A percentile compares a stretch with the other conserved stretches of the same genome.
phyloP scores from a whole-genome alignment of 2,113 vertebrate species.

The Larimichthys polyactis region DNA sequence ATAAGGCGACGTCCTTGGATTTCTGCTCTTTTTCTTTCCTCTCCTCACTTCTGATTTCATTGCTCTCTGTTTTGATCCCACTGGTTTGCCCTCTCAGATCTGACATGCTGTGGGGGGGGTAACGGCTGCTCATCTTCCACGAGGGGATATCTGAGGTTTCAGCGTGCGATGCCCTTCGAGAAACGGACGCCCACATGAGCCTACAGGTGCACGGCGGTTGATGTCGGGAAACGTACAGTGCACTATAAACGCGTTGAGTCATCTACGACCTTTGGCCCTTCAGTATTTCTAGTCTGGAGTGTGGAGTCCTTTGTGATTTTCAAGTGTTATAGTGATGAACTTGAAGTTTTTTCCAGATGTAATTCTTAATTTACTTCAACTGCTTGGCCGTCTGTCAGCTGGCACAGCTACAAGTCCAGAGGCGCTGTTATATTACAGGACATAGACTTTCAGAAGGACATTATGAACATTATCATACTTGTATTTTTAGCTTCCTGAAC shows the following conservation, averaged over 20 bases:
- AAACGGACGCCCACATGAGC: conserved; percentile 54
- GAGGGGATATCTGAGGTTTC: conserved; percentile 30
- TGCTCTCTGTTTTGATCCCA: conserved; percentile 46
- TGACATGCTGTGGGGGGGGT: too few relatives aligned
- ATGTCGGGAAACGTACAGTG: conserved; percentile 20
- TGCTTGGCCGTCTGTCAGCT: conserved; percentile 46
- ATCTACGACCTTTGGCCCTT: conserved; percentile 13
- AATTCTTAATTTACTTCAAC: conserved; percentile 23
- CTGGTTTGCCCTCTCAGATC: conserved; percentile 50
- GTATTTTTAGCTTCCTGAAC: conserved; percentile 11
- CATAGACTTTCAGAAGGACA: conserved; percentile 21
- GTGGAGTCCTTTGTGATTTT: conserved; percentile 27
- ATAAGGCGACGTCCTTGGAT: conserved; percentile 44
- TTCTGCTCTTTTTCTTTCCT: conserved; percentile 1
- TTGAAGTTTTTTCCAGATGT: conserved; percentile 14
- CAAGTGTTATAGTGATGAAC: conserved; percentile 6
- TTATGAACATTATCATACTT: not conserved
- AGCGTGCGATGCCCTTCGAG: conserved; percentile 37
- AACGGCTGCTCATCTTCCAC: too few relatives aligned
- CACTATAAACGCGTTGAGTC: conserved; percentile 26
- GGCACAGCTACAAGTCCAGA: conserved; percentile 22
- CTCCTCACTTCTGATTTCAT: conserved; percentile 22
- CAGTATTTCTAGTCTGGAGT: not conserved
- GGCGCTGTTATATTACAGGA: not conserved
- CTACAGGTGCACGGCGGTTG: conserved; percentile 17